A percentile compares a stretch with the other conserved stretches of the same genome.
These are phyloP conservation scores for Tringa solitaria DNA, from an alignment of 2,113 vertebrate genomes.

Conservation along the genomic window DNA sequence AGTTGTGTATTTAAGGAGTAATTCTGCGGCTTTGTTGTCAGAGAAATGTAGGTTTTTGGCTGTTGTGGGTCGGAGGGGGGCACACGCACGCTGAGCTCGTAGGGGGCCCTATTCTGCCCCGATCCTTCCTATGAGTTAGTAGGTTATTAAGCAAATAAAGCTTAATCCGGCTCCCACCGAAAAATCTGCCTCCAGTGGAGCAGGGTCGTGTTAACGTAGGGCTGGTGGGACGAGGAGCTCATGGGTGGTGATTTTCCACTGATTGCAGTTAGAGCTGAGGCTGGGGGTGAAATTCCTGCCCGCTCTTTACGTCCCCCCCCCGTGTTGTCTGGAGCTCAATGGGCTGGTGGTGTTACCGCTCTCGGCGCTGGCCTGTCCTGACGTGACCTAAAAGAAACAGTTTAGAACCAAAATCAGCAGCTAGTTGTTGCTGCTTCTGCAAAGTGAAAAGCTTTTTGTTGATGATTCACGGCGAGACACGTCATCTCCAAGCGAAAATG, in stretches of 20 bases:
- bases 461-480: neutral
- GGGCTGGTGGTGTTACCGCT: neutral
- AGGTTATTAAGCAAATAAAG: conserved; percentile 18
- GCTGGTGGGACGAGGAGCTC: neutral
- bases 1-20: conserved; percentile 13
- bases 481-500: neutral
- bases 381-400: conserved; percentile 42
- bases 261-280: neutral
- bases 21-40: conserved; percentile 22
- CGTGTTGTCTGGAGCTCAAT: neutral
- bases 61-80: conserved; percentile 11
- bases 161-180: neutral
- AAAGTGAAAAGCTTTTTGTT: conserved; percentile 37
- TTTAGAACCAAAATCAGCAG: neutral
- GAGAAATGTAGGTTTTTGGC: conserved; percentile 41
- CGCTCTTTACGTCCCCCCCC: neutral
- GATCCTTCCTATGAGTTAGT: neutral
- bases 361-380: conserved; percentile 6
- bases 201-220: neutral
- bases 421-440: conserved; percentile 35
- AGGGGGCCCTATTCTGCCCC: neutral
- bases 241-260: neutral
- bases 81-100: neutral
- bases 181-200: conserved; percentile 26
- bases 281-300: neutral